These are phyloP conservation scores for Clitarchus hookeri DNA, from an alignment of 2,888 invertebrate species.

Conservation along the genomic window DNA sequence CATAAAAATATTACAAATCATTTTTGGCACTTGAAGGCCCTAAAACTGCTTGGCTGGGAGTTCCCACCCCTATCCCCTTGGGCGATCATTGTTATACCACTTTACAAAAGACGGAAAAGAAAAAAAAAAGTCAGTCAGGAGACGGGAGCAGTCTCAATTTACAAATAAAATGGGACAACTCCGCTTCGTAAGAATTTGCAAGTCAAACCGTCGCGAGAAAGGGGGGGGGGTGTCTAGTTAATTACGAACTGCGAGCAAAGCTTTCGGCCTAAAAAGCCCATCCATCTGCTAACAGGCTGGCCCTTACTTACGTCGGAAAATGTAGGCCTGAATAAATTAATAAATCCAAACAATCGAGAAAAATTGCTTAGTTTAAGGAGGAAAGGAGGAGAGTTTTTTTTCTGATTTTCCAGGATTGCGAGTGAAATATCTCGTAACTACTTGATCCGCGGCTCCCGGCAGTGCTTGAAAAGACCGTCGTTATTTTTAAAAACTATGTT, in stretches of 20 bases:
- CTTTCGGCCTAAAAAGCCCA: not conserved
- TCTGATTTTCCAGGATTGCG: too few relatives aligned
- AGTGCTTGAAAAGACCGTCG: too few relatives aligned
- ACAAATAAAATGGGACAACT: not conserved
- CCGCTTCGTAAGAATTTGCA: not conserved
- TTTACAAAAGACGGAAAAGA: not conserved
- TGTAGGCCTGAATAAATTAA: not conserved
- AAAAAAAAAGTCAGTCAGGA: not conserved
- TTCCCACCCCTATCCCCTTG: not conserved
- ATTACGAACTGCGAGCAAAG: not conserved
- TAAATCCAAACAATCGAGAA: not conserved
- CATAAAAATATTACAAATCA: too few relatives aligned
- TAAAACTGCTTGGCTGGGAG: not conserved
- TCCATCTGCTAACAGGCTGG: not conserved
- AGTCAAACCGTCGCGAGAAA: not conserved
- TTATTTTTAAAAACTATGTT: too few relatives aligned
- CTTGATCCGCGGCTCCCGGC: too few relatives aligned
- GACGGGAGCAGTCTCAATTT: not conserved
- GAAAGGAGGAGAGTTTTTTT: too few relatives aligned
- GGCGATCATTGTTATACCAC: not conserved
- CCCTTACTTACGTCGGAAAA: not conserved
- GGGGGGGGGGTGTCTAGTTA: not conserved
- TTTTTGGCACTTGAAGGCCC: too few relatives aligned
- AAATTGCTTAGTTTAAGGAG: too few relatives aligned
- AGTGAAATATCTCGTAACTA: too few relatives aligned